Conservation (phyloP, 2,888 invertebrate genomes). For the Cyclophora punctaria region DNA sequence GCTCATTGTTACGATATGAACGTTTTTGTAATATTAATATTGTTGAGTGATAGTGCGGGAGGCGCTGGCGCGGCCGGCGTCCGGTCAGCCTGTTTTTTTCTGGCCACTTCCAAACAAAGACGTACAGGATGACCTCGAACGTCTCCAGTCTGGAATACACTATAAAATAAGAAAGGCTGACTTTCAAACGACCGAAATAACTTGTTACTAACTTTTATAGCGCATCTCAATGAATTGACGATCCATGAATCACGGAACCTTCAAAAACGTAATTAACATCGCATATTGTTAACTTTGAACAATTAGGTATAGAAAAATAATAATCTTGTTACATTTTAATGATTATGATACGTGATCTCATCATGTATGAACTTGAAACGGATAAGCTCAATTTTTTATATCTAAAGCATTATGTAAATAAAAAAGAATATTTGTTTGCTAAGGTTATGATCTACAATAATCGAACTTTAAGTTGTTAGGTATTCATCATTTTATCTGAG, state of each 20-base stretch:
- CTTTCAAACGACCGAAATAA: conserved; percentile 17
- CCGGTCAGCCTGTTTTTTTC: conserved; percentile 19
- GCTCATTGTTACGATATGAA: conserved; percentile 9
- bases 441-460: too few species aligned
- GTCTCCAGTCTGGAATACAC: conserved; percentile 8
- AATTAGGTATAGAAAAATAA: conserved; percentile 8
- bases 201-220: conserved; percentile 10
- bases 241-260: too few species aligned
- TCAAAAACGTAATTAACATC: neutral
- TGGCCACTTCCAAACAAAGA: conserved; percentile 14
- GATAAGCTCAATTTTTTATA: neutral
- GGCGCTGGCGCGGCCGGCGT: conserved; percentile 4
- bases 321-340: conserved; percentile 28
- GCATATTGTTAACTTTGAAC: conserved; percentile 2
- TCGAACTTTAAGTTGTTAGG: too few species aligned
- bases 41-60: conserved; percentile 12
- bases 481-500: too few species aligned
- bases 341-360: conserved; percentile 33
- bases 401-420: too few species aligned
- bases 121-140: conserved; percentile 8
- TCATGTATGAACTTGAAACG: conserved; percentile 31
- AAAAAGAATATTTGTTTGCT: too few species aligned
- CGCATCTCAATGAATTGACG: neutral
- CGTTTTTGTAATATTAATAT: conserved; percentile 1
- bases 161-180: conserved; percentile 21